Conservation (phyloP, 2,797 vertebrate genomes). For the Mus minutoides region DNA sequence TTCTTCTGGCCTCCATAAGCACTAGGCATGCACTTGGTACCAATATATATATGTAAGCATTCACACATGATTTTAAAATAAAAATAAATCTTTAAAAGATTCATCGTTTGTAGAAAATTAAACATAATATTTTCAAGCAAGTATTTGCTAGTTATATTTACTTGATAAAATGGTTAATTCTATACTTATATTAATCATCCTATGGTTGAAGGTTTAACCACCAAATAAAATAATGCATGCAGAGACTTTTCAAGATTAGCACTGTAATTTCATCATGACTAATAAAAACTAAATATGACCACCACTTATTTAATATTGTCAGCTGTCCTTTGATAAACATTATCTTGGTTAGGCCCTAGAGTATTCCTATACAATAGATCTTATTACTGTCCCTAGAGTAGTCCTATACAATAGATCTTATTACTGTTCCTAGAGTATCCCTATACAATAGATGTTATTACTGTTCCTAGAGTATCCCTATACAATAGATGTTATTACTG, state of each 20-base stretch:
- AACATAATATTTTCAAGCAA: constrained; percentile 38
- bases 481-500: not conserved
- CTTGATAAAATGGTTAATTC: not conserved
- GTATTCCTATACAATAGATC: not conserved
- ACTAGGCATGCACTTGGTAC: not conserved
- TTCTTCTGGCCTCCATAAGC: not conserved
- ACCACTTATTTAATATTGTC: not conserved
- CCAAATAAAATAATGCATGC: constrained; percentile 26
- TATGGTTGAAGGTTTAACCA: not conserved
- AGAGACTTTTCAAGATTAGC: not conserved
- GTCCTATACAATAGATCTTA: no score
- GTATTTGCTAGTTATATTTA: constrained; percentile 39
- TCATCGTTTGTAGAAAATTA: not conserved
- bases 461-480: not conserved
- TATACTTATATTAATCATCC: not conserved
- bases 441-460: not conserved
- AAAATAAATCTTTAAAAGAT: not conserved
- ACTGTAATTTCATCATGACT: not conserved
- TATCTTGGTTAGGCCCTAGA: not conserved
- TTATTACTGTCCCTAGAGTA: not conserved
- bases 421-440: not conserved
- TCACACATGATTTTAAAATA: not conserved
- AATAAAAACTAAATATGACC: not conserved
- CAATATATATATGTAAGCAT: not conserved
- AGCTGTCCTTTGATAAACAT: not conserved